Base-by-base conservation (phyloP, 1,140 invertebrate species). In the Dendroctonus valens region DNA sequence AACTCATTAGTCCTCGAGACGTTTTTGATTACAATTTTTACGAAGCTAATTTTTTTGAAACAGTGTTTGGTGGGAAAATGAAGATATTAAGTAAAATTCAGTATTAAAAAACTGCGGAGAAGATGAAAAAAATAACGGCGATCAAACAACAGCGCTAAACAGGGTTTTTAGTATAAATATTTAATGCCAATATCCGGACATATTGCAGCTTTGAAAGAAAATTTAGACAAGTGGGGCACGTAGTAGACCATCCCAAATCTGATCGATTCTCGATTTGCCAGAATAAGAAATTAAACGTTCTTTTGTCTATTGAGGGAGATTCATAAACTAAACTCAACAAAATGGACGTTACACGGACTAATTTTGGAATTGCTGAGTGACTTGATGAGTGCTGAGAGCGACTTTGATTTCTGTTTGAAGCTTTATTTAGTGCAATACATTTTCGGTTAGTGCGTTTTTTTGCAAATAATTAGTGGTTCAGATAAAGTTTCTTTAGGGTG, bases 301-400 rank as follows among this genome's bases (percentile, higher is more conserved):
- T 66, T 49, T 52, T 66, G 46, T 41, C 52, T 52, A 59, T 59
- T 50, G 55, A 66, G 59, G 55, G 59, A 59, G 59, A 66, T 59
- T 52, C 39, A 51, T 41, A 59, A 42, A 50, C 49, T 49, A 41
- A 58, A 26, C 26, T 26, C 26, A 26, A 26, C 26, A 26, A 26
- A 26, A 26, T 26, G 3, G 1, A 26, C 26, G 26, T 26, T 26
- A 26, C 26, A 26, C 26, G 26, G 26, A 26, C 26, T 26, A 26
- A 2, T 26, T 26, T 26, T 26, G 26, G 26, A 26, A 26, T 2
- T 26, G 26, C 26, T 26, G 26, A 26, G 1, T 26, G n/a, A n/a
- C n/a, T n/a, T n/a, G n/a, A n/a, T n/a, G n/a, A n/a, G n/a, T n/a
- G n/a, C 26, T 26, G 26, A 26, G 26, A 26, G 26, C 26, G 26